Evolutionary conservation across 2,113 vertebrate genomes (phyloP).

Genomic region (Dipodomys spectabilis): DNA sequence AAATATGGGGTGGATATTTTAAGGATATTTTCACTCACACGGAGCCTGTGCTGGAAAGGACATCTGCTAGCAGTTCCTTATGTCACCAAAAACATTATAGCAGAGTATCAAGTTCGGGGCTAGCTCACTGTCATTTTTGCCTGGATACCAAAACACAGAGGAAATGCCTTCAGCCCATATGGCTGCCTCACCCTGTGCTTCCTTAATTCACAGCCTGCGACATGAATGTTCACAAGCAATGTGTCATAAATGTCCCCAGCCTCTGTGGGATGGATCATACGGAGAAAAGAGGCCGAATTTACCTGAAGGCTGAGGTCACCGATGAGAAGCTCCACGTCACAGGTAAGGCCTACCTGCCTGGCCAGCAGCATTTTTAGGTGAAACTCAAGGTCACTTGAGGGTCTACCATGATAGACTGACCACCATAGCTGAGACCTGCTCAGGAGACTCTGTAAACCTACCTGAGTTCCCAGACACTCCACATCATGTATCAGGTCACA

Average conservation of each 20-base stretch:
- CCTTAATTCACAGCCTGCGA: constrained; percentile 92
- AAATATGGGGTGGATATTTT: neutral
- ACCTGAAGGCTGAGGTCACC: constrained; percentile 95
- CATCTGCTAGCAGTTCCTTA: constrained; percentile 49
- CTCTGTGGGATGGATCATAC: constrained; percentile 98
- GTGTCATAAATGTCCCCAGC: constrained; percentile 97
- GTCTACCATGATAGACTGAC: neutral
- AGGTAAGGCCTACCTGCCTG: constrained; percentile 84
- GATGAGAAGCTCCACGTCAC: constrained; percentile 94
- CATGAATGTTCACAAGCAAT: constrained; percentile 98
- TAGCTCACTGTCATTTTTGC: neutral
- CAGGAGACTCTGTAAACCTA: neutral
- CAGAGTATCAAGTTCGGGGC: constrained; percentile 26
- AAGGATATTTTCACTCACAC: neutral
- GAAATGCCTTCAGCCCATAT: neutral
- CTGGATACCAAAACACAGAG: neutral
- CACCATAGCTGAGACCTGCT: neutral
- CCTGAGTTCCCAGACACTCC: accelerated
- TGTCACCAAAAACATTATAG: constrained; percentile 60
- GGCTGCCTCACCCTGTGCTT: constrained; percentile 29
- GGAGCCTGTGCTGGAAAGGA: constrained; percentile 35
- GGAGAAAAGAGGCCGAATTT: constrained; percentile 95
- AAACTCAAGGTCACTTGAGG: neutral
- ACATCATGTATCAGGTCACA: accelerated
- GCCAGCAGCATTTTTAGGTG: accelerated